Base-by-base conservation (phyloP, 2,797 vertebrate species). In the Lacerta bilineata region DNA sequence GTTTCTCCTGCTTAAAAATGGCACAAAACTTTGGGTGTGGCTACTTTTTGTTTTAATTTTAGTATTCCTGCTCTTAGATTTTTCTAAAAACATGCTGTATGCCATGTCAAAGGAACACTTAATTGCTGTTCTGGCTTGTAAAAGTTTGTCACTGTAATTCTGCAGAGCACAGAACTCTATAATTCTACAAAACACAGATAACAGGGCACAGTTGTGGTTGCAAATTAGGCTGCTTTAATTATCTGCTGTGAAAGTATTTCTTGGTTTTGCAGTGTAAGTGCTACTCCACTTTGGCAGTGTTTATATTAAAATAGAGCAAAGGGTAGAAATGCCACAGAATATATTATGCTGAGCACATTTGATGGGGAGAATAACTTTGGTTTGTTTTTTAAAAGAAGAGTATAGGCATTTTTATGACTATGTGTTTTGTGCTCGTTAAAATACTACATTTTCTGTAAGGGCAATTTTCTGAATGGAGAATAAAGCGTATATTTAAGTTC, bases 221-320 rank as follows among this genome's bases (percentile, higher is more conserved):
- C 95, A 94, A 94, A 96, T 96, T 89, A 93, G 94, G 25, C 84
- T 80, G 91, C 92, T 96, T 90, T 93, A 93, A 95, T 97, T 95
- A 94, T 93, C 89, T 95, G 79, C 90, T 92, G 83, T 43, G 87
- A 93, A 93, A 94, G 64, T 82, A 81, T 74, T 43, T 72, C 84
- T 92, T 90, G 72, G 64, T 80, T 74, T 88, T 93, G 87, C 92
- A 83, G 91, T 95, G 92, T 93, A 91, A 91, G 95, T 95, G 91
- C 86, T 93, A 87, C 93, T 89, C 89, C 91, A 78, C 81, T 92
- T 93, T 94, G 95, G 76, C 93, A 64, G 5, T 82, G 87, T 61
- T 18, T 93, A 64, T 76, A 66, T 88, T 88, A 83, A 95, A 89
- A 83, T 89, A 91, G 75, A 72, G 87, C 84, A 85, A 79, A 92